phyloP scores from a whole-genome alignment of 1,140 invertebrate genomes.

The Nasonia vitripennis region DNA sequence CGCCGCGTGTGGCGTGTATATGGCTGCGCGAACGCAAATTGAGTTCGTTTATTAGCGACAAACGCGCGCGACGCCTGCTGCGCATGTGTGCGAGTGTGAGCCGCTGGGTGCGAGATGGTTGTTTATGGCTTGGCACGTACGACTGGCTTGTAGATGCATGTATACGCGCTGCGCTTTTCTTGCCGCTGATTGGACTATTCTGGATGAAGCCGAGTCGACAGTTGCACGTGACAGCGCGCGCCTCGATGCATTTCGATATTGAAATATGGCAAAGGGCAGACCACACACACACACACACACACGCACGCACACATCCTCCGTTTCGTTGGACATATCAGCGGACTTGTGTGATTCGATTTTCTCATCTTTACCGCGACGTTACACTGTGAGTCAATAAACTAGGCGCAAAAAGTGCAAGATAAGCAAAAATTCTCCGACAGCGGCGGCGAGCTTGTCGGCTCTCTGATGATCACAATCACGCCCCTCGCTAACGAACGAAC shows the following conservation, averaged over 20 bases:
- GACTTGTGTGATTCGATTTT: too few species aligned
- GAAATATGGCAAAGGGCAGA: too few species aligned
- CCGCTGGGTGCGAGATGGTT: conserved; percentile 12
- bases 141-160: not conserved
- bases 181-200: too few species aligned
- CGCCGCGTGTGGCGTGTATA: conserved; percentile 33
- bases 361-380: too few species aligned
- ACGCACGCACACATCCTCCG: too few species aligned
- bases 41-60: conserved; percentile 48
- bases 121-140: conserved; percentile 18
- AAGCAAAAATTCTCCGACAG: conserved; percentile 23
- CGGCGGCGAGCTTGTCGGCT: not conserved
- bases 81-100: not conserved
- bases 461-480: conserved; percentile 40
- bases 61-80: conserved; percentile 18
- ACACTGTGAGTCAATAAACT: too few species aligned
- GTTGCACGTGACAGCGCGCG: not conserved
- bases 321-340: too few species aligned
- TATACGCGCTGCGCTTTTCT: not conserved
- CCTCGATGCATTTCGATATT: not conserved
- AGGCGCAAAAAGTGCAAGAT: too few species aligned
- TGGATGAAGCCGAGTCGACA: too few species aligned
- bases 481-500: conserved; percentile 45
- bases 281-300: too few species aligned
- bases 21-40: conserved; percentile 25